Conservation (phyloP, 2,797 vertebrate species). For the Perodicticus potto region DNA sequence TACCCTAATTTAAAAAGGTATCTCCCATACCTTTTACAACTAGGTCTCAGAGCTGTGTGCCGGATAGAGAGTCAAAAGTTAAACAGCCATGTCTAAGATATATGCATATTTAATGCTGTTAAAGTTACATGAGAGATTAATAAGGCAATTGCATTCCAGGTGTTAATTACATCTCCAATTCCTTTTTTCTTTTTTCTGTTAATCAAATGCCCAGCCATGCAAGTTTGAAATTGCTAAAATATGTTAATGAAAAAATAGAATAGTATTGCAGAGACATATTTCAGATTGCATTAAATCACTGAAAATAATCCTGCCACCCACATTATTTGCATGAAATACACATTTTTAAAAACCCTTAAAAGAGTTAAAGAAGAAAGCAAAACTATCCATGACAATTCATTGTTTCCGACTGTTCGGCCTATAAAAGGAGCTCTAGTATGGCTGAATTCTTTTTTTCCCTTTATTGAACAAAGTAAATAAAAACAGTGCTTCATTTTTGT, state of each 20-base stretch:
- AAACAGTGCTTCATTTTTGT: neutral
- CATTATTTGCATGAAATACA: constrained; percentile 58
- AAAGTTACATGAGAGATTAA: constrained; percentile 73
- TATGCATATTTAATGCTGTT: constrained; percentile 60
- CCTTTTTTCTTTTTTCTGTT: constrained; percentile 53
- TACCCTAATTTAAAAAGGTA: constrained; percentile 13
- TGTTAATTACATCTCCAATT: constrained; percentile 70
- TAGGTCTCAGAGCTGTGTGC: neutral
- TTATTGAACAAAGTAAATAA: constrained; percentile 2
- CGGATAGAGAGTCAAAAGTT: constrained; percentile 32
- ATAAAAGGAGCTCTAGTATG: neutral
- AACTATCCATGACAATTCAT: neutral
- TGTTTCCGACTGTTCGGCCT: neutral
- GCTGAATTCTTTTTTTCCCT: neutral
- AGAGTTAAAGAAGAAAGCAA: constrained; percentile 55
- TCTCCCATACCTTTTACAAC: neutral
- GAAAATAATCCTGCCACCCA: constrained; percentile 62
- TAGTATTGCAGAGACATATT: constrained; percentile 64
- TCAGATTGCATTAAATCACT: constrained; percentile 56
- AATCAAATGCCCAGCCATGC: constrained; percentile 66
- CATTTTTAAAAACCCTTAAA: constrained; percentile 37
- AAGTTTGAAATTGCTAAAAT: constrained; percentile 74
- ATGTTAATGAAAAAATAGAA: constrained; percentile 71
- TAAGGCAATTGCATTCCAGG: constrained; percentile 59
- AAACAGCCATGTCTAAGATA: constrained; percentile 36